phyloP scores from a whole-genome alignment of 2,888 invertebrate genomes.

The Gastrophysa polygoni region DNA sequence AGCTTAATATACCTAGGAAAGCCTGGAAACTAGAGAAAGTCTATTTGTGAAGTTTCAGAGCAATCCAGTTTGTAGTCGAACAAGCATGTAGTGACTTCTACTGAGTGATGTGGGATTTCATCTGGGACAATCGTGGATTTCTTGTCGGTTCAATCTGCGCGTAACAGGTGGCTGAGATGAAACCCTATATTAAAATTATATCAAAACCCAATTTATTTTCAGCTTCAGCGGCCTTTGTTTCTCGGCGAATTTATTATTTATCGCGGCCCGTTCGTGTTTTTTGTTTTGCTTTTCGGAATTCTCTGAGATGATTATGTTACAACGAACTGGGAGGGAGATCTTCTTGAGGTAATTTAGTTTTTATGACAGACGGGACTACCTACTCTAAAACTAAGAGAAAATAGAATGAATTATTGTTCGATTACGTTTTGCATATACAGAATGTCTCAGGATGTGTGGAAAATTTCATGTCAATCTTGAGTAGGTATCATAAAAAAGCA shows the following conservation, averaged over 20 bases:
- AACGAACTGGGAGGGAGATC: slow-evolving; percentile 12
- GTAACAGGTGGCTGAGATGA: slow-evolving; percentile 51
- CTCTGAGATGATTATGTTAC: slow-evolving; percentile 26
- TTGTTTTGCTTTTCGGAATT: slow-evolving; percentile 22
- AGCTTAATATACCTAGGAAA: too few species aligned
- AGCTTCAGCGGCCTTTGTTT: slow-evolving; percentile 31
- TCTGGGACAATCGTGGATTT: slow-evolving; percentile 13
- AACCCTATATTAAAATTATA: slow-evolving; percentile 55
- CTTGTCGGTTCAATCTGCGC: slow-evolving; percentile 25
- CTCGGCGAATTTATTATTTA: slow-evolving; percentile 34
- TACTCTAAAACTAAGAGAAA: not conserved
- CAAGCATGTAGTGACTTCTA: not conserved
- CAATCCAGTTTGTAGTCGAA: too few species aligned
- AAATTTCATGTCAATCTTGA: too few species aligned
- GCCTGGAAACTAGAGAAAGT: too few species aligned
- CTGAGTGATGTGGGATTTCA: not conserved
- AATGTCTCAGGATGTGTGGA: too few species aligned
- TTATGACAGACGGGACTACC: not conserved
- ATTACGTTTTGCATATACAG: too few species aligned
- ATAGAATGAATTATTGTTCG: too few species aligned
- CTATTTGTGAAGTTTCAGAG: too few species aligned
- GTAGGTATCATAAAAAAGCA: too few species aligned
- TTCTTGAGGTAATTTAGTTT: not conserved
- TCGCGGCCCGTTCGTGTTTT: slow-evolving; percentile 23
- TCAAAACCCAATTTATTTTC: slow-evolving; percentile 51